These are phyloP conservation scores for Embiotoca jacksoni DNA, from an alignment of 2,113 vertebrate species.

Conservation along the genomic window DNA sequence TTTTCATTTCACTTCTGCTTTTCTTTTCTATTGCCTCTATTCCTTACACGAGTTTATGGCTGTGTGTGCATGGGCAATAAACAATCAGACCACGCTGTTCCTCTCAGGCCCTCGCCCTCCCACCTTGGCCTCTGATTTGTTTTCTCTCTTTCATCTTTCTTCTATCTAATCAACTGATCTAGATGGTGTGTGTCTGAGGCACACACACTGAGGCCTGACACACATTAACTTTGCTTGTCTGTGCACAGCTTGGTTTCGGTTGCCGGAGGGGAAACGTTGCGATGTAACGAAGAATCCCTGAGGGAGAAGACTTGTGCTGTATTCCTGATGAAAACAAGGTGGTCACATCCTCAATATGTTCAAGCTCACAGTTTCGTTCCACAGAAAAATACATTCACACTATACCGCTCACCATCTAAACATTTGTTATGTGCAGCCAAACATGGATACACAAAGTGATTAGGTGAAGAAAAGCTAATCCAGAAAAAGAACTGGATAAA, in stretches of 20 bases:
- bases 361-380: constrained; percentile 2
- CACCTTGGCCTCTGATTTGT: constrained; percentile 42
- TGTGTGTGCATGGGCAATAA: not conserved
- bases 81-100: constrained; percentile 19
- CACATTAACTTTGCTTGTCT: constrained; percentile 63
- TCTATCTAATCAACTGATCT: constrained; percentile 64
- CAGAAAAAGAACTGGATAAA: too few relatives aligned
- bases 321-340: constrained; percentile 10
- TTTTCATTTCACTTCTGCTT: constrained; percentile 31
- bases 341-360: constrained; percentile 23
- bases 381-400: not conserved
- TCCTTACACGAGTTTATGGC: not conserved
- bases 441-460: not conserved
- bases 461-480: too few relatives aligned
- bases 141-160: constrained; percentile 35
- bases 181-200: constrained; percentile 34
- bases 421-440: not conserved
- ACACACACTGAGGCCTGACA: constrained; percentile 43
- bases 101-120: constrained; percentile 14
- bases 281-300: constrained; percentile 36
- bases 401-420: not conserved
- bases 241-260: constrained; percentile 59
- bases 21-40: not conserved
- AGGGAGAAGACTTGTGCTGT: constrained; percentile 38
- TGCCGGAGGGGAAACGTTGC: constrained; percentile 36